Base-by-base conservation (phyloP, 2,888 invertebrate genomes). In the Hylaea fasciaria region DNA sequence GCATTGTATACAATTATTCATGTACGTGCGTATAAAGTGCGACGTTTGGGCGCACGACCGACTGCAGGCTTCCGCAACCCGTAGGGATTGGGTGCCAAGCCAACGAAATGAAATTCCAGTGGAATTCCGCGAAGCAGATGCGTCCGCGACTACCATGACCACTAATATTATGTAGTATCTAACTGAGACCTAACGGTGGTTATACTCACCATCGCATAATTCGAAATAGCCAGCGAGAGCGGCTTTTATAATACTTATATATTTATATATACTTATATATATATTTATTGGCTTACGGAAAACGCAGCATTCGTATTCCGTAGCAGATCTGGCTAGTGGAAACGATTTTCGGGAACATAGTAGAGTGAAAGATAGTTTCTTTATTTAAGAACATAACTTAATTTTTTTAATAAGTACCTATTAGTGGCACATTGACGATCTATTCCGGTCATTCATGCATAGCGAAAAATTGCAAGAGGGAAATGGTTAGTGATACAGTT, bases 91-190 rank as follows among this genome's bases (percentile, higher is more conserved):
- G 32, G 78, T 73, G 80, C 78, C 83, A 88, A 86, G 80, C 78
- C 83, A 88, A 86, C 88, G 85, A 91, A 91, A 91, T 91, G 85
- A 91, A 91, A 91, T 91, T 91, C 91, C 89, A 64, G 67, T 69
- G 73, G 74, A 82, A 87, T 89, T 82, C 87, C 86, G 69, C 73
- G 74, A 71, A 67, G 71, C 74, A 74, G 70, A 73, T 75, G 72
- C 77, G 76, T 67, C 70, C 75, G 77, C 80, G 78, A 48, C 52
- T 51, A 72, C 76, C 74, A 70, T 72, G 68, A 74, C 76, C 67
- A 73, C 71, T 65, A 72, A 65, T 67, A 63, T 61, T 61, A 70
- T n/a, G n/a, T n/a, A n/a, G n/a, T n/a, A n/a, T n/a, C n/a, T n/a
- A n/a, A n/a, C n/a, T n/a, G n/a, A n/a, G n/a, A n/a, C n/a, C n/a